Conservation (phyloP, 2,113 vertebrate species). For the Leucopsar rothschildi region DNA sequence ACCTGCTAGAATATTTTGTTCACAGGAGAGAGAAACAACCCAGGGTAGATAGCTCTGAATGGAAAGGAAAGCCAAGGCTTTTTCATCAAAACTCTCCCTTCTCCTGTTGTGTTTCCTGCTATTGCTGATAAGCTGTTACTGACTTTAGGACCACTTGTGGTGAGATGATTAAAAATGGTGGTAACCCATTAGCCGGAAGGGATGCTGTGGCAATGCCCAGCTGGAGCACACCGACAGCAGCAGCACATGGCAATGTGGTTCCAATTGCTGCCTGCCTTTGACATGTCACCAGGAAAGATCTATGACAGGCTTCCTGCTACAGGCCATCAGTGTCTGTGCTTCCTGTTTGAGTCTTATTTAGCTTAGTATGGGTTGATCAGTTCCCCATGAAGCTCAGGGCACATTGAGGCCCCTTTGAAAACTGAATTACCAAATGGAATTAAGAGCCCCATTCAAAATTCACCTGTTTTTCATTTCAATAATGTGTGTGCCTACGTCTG, state of each 20-base stretch:
- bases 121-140: neutral
- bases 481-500: neutral
- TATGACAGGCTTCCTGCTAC: neutral
- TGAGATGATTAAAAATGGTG: neutral
- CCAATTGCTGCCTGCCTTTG: neutral
- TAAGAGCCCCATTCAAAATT: neutral
- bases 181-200: neutral
- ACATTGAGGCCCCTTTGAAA: neutral
- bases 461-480: slow-evolving; percentile 28
- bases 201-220: neutral
- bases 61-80: neutral
- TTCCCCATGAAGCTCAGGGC: neutral
- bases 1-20: neutral
- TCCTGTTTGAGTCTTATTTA: neutral
- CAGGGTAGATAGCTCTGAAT: neutral
- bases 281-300: slow-evolving; percentile 17
- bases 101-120: neutral
- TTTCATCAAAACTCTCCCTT: neutral
- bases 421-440: neutral
- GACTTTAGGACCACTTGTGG: neutral
- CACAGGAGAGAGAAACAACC: neutral
- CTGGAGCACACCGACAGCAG: neutral
- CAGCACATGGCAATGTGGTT: neutral
- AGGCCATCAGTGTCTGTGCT: neutral
- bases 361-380: neutral